Base-by-base conservation (phyloP, 2,113 vertebrate species). In the Hyperopisus bebe region DNA sequence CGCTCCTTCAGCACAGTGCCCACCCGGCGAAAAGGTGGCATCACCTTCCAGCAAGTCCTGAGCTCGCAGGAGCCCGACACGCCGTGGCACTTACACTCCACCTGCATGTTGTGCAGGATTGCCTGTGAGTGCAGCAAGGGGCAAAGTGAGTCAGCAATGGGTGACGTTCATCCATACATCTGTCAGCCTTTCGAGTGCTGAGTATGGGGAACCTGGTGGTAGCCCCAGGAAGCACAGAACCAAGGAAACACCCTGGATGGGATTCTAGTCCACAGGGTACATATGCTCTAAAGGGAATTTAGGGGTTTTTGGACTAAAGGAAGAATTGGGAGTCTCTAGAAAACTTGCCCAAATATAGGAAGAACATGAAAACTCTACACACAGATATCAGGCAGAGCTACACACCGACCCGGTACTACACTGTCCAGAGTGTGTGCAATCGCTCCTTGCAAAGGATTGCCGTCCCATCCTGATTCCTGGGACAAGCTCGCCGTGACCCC, bases 31-130 rank as follows among this genome's bases (percentile, higher is more conserved):
- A 96, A 96, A 0, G 96, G 95, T 48, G 96, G 96, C 95, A 95
- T 95, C 88, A 94, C 96, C 90, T 96, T 97, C 96, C 97, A 97
- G 91, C 96, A 96, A 0, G 94, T 95, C 90, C 88, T 91, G 87
- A 96, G 91, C 92, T 96, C 92, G 1, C 97, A 96, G 90, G 96
- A 97, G 35, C 95, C 96, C 0, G 91, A 96, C 90, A 96, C 93
- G 0, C 96, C 95, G 0, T 95, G 95, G 92, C 96, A 97, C 92
- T 96, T 95, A 88, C 96, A 95, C 92, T 96, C 95, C 88, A 96
- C 92, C 92, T 96, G 96, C 96, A 94, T 96, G 94, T 95, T 96
- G 89, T 96, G 94, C 70, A 96, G 94, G 84, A 97, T 96, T 42
- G 95, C 95, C 96, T 97, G 90, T 8, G 21, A 77, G 88, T 6